Percentiles rank a stretch among this genome's conserved stretches.
phyloP scores from a whole-genome alignment of 2,888 invertebrate genomes.

The Yponomeuta evonymella region DNA sequence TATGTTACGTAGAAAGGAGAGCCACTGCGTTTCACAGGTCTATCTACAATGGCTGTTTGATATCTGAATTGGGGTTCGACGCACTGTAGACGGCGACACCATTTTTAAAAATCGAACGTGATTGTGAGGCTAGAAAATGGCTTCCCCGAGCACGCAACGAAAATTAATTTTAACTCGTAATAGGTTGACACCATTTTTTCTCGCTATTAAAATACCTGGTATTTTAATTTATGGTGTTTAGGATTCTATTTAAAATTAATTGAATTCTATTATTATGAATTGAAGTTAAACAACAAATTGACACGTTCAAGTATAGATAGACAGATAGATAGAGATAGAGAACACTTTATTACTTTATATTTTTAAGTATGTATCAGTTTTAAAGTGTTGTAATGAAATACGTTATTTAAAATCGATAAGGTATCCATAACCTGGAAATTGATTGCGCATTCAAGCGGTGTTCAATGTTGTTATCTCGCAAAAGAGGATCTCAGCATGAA shows the following conservation, averaged over 20 bases:
- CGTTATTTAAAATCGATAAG: slow-evolving; percentile 43
- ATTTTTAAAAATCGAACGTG: slow-evolving; percentile 65
- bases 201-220: slow-evolving; percentile 4
- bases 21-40: neutral
- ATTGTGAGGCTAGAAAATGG: slow-evolving; percentile 60
- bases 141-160: slow-evolving; percentile 30
- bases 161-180: slow-evolving; percentile 25
- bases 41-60: slow-evolving; percentile 18
- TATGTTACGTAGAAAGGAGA: neutral
- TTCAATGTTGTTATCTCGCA: slow-evolving; percentile 29
- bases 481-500: slow-evolving; percentile 54
- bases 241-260: slow-evolving; percentile 25
- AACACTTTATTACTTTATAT: too few species aligned
- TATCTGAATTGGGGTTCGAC: slow-evolving; percentile 60
- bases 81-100: slow-evolving; percentile 51
- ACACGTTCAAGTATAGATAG: neutral
- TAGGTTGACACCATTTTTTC: slow-evolving; percentile 27
- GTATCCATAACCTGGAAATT: slow-evolving; percentile 6
- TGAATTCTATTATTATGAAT: neutral
- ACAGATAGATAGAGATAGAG: too few species aligned
- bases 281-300: neutral
- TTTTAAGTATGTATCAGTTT: neutral
- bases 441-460: neutral
- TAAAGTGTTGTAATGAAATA: slow-evolving; percentile 32
- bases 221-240: slow-evolving; percentile 30